Conservation (phyloP, 2,888 invertebrate genomes). For the Andrena fulva region DNA sequence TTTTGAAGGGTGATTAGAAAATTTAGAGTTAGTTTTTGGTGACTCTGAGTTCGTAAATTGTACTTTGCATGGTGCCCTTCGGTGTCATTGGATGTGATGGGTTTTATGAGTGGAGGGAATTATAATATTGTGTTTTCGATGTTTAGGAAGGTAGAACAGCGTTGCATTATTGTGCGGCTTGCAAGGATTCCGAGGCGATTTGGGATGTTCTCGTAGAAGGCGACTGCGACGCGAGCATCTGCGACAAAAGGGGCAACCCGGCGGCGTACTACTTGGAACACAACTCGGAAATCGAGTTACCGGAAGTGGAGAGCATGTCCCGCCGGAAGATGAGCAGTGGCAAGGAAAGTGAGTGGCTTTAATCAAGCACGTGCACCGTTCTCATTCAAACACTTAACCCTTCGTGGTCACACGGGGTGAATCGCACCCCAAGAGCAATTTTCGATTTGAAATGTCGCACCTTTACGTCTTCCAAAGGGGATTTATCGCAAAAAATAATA, state of each 20-base stretch:
- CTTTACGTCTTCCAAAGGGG: no score
- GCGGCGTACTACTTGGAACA: slow-evolving; percentile 87
- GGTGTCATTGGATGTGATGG: background rate
- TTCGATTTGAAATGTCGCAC: no score
- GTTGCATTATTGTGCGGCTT: slow-evolving; percentile 89
- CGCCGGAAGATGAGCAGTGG: slow-evolving; percentile 70
- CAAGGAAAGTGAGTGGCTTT: slow-evolving; percentile 79
- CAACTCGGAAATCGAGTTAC: slow-evolving; percentile 86
- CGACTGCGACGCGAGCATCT: slow-evolving; percentile 88
- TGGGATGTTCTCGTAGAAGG: slow-evolving; percentile 88
- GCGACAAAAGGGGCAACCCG: slow-evolving; percentile 87
- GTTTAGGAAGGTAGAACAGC: slow-evolving; percentile 89
- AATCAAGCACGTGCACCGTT: background rate
- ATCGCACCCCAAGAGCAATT: no score
- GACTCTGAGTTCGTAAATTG: no score
- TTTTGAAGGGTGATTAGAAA: no score
- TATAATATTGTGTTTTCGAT: slow-evolving; percentile 27
- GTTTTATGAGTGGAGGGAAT: background rate
- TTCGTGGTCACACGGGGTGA: no score
- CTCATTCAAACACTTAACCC: background rate
- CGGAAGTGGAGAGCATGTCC: slow-evolving; percentile 81
- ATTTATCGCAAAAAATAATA: no score
- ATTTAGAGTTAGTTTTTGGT: no score
- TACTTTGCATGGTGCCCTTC: no score
- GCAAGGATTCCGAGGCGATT: slow-evolving; percentile 87